Evolutionary conservation across 2,797 vertebrate genomes (phyloP), one percentile per base, ranked within the genome.

Genomic region (Poeciliopsis presidionis): DNA sequence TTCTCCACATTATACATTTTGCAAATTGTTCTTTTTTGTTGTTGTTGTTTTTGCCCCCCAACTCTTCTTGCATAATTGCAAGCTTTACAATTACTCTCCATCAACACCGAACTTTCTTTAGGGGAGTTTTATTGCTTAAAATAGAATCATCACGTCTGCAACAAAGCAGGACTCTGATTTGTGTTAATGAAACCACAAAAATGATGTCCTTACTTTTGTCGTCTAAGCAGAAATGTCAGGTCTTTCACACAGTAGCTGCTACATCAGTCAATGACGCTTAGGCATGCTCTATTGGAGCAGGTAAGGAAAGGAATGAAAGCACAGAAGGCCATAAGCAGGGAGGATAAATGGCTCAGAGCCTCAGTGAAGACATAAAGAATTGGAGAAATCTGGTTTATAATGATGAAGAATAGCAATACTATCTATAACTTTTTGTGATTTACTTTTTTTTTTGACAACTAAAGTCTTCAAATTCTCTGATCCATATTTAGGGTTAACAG

Each of bases 191-290:
- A 77, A 45, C 63, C 20, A 63, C 78, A 86, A 81, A 81, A 74
- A 84, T 46, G 72, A 81, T 16, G 36, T 73, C 78, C 73, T 86
- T 14, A 71, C 74, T 70, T 79, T 84, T 71, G 74, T 51, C 74
- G 69, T 67, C 65, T 88, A 82, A 82, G 87, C 86, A 86, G 22
- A 87, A 90, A 87, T n/a, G 78, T 82, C 86, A 77, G 46, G 72
- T 67, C 59, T 75, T 55, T 82, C 74, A 78, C 74, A 75, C 11
- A 25, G 72, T 79, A 81, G 65, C 76, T 46, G 70, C 73, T 65
- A 36, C 45, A 89, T 89, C 81, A 78, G 78, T 88, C 86, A 83
- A 33, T 86, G 84, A 77, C 46, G 53, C 71, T 74, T 73, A 82
- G 77, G 86, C 72, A 61, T 72, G 81, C 74, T 78, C 86, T 47